phyloP scores from a whole-genome alignment of 1,140 invertebrate genomes.

The Rhizoglyphus robini region DNA sequence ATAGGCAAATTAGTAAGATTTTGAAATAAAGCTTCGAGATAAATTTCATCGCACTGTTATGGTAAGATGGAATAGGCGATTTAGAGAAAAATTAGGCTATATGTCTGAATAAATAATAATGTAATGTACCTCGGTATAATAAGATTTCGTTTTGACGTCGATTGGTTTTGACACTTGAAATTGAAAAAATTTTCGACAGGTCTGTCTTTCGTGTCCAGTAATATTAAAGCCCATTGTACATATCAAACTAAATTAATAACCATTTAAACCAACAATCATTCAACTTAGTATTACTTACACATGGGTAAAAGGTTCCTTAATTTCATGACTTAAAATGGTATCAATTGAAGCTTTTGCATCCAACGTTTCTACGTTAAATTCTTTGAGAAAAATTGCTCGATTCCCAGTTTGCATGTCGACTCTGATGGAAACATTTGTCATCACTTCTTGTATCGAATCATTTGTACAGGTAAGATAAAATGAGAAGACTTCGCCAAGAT shows the following conservation, averaged over 20 bases:
- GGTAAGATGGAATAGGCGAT: no score
- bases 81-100: conserved; percentile 25
- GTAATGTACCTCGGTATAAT: conserved; percentile 69
- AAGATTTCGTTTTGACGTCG: conserved; percentile 97
- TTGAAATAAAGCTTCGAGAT: conserved; percentile 89
- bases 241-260: conserved; percentile 54
- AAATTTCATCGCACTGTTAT: conserved; percentile 93
- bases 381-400: conserved; percentile 59
- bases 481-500: conserved; percentile 89
- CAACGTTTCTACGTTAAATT: conserved; percentile 42
- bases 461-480: conserved; percentile 95
- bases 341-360: conserved; percentile 62
- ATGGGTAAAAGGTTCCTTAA: conserved; percentile 92
- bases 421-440: conserved; percentile 67
- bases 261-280: conserved; percentile 13
- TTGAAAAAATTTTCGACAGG: conserved; percentile 87
- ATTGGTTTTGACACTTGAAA: conserved; percentile 95
- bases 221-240: conserved; percentile 85
- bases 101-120: conserved; percentile 11
- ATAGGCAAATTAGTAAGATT: conserved; percentile 80
- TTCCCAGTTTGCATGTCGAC: conserved; percentile 80
- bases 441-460: conserved; percentile 59
- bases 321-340: conserved; percentile 92
- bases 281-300: conserved; percentile 48
- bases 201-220: conserved; percentile 46